Evolutionary conservation across 2,888 invertebrate genomes (phyloP).

Genomic region (Pandemis heparana): DNA sequence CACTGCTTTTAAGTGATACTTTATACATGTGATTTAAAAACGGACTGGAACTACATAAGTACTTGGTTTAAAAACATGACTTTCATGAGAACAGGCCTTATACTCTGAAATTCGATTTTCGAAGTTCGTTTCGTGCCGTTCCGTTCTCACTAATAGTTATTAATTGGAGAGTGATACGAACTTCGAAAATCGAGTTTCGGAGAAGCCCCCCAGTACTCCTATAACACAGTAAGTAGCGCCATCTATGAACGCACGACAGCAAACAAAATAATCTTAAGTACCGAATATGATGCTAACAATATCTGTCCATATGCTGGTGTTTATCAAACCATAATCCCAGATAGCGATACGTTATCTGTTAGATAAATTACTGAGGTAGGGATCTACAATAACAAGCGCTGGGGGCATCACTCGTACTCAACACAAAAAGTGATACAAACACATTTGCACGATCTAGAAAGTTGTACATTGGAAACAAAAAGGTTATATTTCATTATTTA

Average conservation of each 20-base stretch:
- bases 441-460: slow-evolving; percentile 24
- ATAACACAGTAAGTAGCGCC: background rate
- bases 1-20: too few relatives aligned
- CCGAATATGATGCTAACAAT: background rate
- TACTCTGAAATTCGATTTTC: too few relatives aligned
- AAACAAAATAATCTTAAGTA: slow-evolving; percentile 1
- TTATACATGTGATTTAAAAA: too few relatives aligned
- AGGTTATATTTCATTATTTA: background rate
- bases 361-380: slow-evolving; percentile 8
- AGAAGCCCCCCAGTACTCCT: too few relatives aligned
- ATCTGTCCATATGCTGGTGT: slow-evolving; percentile 10
- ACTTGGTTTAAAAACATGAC: too few relatives aligned
- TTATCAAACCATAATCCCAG: slow-evolving; percentile 22
- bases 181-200: too few relatives aligned
- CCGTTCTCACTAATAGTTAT: too few relatives aligned
- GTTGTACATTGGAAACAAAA: background rate
- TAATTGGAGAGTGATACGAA: too few relatives aligned
- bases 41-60: too few relatives aligned
- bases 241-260: background rate
- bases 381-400: slow-evolving; percentile 19
- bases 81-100: too few relatives aligned
- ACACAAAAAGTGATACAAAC: slow-evolving; percentile 11
- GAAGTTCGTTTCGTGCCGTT: too few relatives aligned
- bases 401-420: slow-evolving; percentile 6
- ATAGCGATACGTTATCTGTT: slow-evolving; percentile 20